A percentile compares a stretch with the other conserved stretches of the same genome.
Conservation (phyloP, 1,140 invertebrate genomes). For the Panagrolaimus sp. region DNA sequence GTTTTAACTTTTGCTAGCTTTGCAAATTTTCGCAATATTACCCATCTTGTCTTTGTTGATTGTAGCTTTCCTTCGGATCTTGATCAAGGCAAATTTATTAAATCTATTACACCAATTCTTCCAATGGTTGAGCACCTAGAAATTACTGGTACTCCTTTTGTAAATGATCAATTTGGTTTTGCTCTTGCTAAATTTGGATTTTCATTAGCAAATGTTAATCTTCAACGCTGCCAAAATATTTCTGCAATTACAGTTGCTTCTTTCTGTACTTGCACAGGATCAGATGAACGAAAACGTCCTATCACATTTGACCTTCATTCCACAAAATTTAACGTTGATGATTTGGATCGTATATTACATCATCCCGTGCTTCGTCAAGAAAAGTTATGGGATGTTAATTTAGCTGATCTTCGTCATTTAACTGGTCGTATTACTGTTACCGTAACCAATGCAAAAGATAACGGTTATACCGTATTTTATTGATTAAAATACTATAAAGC, state of each 20-base stretch:
- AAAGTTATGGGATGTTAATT: neutral
- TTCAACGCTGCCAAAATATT: slow-evolving; percentile 12
- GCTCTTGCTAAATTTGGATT: slow-evolving; percentile 4
- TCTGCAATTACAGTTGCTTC: slow-evolving; percentile 4
- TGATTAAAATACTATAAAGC: neutral
- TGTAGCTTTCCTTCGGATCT: slow-evolving; percentile 5
- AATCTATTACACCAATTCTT: neutral
- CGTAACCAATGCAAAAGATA: neutral
- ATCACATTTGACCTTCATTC: slow-evolving; percentile 5
- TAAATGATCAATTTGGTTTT: slow-evolving; percentile 1
- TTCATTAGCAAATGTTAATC: neutral
- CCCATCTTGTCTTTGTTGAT: neutral
- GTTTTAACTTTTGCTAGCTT: neutral
- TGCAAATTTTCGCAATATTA: neutral
- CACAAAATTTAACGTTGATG: neutral
- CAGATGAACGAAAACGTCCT: slow-evolving; percentile 1
- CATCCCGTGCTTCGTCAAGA: neutral
- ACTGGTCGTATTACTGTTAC: slow-evolving; percentile 3
- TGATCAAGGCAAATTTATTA: neutral
- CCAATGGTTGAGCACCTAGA: neutral
- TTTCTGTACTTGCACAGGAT: slow-evolving; percentile 5
- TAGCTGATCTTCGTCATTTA: neutral
- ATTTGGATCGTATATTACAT: neutral
- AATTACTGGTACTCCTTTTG: neutral
- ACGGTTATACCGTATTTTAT: slow-evolving; percentile 7